A percentile compares a stretch with the other conserved stretches of the same genome.
phyloP scores from a whole-genome alignment of 2,797 vertebrate genomes.

The Neosilurus hyrtlii region DNA sequence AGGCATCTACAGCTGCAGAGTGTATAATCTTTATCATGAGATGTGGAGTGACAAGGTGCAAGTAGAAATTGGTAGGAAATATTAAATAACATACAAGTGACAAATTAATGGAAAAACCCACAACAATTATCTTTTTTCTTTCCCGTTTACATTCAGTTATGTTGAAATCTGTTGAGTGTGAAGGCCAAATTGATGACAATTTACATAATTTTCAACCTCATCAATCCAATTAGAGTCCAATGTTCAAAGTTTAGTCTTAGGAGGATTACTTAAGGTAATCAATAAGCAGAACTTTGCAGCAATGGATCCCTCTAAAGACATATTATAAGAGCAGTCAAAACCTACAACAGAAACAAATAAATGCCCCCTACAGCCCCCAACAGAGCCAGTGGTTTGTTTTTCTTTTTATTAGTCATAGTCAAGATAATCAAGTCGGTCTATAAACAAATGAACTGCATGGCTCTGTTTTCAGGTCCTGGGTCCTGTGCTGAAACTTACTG shows the following conservation, averaged over 20 bases:
- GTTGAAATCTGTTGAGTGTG: background rate
- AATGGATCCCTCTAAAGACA: background rate
- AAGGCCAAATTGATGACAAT: background rate
- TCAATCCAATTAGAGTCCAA: background rate
- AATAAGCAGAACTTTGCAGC: background rate
- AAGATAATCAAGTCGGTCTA: background rate
- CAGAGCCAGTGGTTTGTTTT: background rate
- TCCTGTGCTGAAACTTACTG: slow-evolving; percentile 65
- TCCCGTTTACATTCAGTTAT: background rate
- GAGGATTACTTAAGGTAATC: background rate
- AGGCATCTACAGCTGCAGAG: slow-evolving; percentile 77
- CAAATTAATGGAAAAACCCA: background rate
- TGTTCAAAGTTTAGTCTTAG: background rate
- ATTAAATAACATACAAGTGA: background rate
- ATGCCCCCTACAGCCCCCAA: background rate
- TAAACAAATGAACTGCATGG: background rate
- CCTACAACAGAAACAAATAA: background rate
- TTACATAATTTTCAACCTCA: background rate
- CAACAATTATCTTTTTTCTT: background rate
- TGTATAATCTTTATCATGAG: slow-evolving; percentile 80
- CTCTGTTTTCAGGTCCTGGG: slow-evolving; percentile 47
- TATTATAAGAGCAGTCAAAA: background rate
- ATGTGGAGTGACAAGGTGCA: slow-evolving; percentile 73
- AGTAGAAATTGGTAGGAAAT: slow-evolving; percentile 74
- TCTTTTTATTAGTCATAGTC: background rate